Percentiles rank a stretch among this genome's conserved stretches.
Conservation (phyloP, 2,113 vertebrate species). For the Tenebrosternarchus preto region DNA sequence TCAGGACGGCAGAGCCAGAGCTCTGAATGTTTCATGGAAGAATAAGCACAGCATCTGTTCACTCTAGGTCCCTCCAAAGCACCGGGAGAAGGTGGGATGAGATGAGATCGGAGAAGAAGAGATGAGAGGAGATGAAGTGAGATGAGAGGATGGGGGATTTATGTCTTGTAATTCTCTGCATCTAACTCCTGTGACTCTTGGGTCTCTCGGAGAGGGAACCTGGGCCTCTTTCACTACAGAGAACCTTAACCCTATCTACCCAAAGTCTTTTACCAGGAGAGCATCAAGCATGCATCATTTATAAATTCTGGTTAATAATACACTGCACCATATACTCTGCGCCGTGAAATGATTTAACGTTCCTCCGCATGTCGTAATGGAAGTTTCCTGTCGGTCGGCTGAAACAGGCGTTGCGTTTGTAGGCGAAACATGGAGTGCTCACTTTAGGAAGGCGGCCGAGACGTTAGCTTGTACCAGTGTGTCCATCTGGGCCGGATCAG, state of each 20-base stretch:
- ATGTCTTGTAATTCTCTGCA: neutral
- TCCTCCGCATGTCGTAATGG: no score
- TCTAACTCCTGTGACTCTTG: neutral
- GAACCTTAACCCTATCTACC: neutral
- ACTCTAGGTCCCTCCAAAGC: neutral
- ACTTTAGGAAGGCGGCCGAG: neutral
- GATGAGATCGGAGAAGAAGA: neutral
- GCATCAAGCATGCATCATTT: no score
- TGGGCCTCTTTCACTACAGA: neutral
- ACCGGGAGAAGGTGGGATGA: neutral
- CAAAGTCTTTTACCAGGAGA: neutral
- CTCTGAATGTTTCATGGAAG: constrained; percentile 17
- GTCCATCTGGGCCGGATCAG: constrained; percentile 36
- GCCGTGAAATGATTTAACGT: no score
- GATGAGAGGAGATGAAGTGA: neutral
- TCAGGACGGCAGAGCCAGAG: neutral
- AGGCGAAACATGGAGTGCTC: no score
- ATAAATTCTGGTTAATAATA: no score
- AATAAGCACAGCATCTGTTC: constrained; percentile 22
- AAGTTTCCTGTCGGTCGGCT: no score
- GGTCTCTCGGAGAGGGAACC: neutral
- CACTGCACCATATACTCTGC: no score
- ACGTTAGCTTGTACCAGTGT: neutral
- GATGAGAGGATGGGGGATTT: neutral
- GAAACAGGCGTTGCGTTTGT: no score